Evolutionary conservation across 1,140 invertebrate species (phyloP), one percentile per base, ranked within the genome.

Genomic region (Mylabris phalerata): DNA sequence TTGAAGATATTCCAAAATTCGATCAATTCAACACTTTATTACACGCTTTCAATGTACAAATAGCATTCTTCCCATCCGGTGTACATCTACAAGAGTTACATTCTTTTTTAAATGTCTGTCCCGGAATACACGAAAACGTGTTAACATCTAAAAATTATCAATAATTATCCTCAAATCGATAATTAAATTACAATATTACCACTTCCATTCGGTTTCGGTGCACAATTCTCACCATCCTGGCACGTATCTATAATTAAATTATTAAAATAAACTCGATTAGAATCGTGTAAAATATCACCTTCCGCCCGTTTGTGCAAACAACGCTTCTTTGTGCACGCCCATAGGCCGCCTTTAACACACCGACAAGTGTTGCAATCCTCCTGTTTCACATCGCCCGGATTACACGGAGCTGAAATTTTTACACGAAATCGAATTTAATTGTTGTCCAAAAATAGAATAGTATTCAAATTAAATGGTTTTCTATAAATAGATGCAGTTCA

Each of bases 61-160:
- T 72, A 55, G 65, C 73, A n/a, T 75, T 74, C 24, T 75, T 66
- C 0, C 78, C 76, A 57, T 77, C 75, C 19, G 70, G 68, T 19
- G 75, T 73, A 58, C 78, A 79, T 0, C 75, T 70, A 48, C 78
- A 79, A 4, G 73, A 66, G 57, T 79, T 78, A 48, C 78, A 79
- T 9, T 73, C 74, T 4, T 74, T 71, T 44, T 70, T 73, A 52
- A 78, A 78, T 0, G 75, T 61, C 19, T 74, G 61, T 19, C 76
- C 75, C 4, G 76, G 70, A 6, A 59, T 61, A 56, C 77, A 49
- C 27, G 49, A 52, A 50, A 64, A 60, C n/a, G 27, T 24, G 25
- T 56, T 32, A 56, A 43, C 9, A 41, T 13, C 49, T 19, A 19
- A 19, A 19, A 19, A 19, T 19, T 19, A 19, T 19, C 19, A 19